These are phyloP conservation scores for Stenichneumon culpator DNA, from an alignment of 2,888 invertebrate species.

Conservation along the genomic window DNA sequence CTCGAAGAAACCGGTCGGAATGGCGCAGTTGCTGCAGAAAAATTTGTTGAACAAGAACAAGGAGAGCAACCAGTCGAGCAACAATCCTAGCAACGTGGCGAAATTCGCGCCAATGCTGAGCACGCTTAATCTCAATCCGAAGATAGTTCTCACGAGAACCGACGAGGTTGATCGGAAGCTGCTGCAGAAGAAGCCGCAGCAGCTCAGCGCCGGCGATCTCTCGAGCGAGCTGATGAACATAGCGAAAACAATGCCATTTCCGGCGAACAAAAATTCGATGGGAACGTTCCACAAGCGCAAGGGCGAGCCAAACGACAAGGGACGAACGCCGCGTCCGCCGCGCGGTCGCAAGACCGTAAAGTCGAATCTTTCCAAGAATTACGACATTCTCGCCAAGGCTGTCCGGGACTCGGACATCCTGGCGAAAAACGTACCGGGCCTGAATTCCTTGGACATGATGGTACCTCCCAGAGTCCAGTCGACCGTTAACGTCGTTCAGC, in stretches of 20 bases:
- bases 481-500: conserved; percentile 88
- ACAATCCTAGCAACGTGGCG: conserved; percentile 68
- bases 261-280: conserved; percentile 77
- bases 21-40: conserved; percentile 76
- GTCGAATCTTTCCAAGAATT: conserved; percentile 75
- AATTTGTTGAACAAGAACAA: conserved; percentile 75
- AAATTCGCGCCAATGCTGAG: conserved; percentile 84
- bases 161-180: conserved; percentile 80
- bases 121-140: conserved; percentile 84
- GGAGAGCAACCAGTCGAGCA: conserved; percentile 64
- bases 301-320: conserved; percentile 62
- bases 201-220: conserved; percentile 79
- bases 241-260: conserved; percentile 81
- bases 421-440: conserved; percentile 87
- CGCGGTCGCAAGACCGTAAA: conserved; percentile 71
- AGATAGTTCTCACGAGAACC: conserved; percentile 83
- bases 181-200: conserved; percentile 77
- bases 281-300: conserved; percentile 79
- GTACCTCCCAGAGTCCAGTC: conserved; percentile 85
- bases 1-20: conserved; percentile 76
- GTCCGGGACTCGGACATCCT: conserved; percentile 83
- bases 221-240: conserved; percentile 81
- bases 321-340: conserved; percentile 19
- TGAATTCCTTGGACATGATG: conserved; percentile 88
- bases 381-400: conserved; percentile 79